Evolutionary conservation across 2,797 vertebrate species (phyloP).

Genomic region (Microctenopoma lineatum): DNA sequence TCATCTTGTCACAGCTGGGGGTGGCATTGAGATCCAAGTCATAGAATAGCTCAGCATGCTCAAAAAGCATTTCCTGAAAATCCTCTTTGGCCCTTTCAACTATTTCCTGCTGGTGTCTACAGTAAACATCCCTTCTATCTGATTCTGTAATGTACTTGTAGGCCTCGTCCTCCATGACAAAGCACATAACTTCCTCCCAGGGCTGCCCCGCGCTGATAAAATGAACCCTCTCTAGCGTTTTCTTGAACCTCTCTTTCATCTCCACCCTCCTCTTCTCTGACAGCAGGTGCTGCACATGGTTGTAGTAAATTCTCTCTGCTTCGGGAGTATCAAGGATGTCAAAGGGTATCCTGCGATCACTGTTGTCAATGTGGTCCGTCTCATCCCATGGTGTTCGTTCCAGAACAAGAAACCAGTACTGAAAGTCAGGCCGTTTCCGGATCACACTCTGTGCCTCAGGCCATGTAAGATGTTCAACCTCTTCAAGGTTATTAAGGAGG

Average conservation of each 20-base stretch:
- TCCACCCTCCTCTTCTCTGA: constrained; percentile 94
- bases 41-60: constrained; percentile 98
- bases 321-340: constrained; percentile 93
- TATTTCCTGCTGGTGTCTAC: constrained; percentile 97
- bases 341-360: constrained; percentile 96
- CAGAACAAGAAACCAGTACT: constrained; percentile 94
- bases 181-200: constrained; percentile 98
- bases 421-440: constrained; percentile 92
- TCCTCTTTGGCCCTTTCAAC: constrained; percentile 99
- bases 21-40: constrained; percentile 99
- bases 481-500: constrained; percentile 93
- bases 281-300: constrained; percentile 95
- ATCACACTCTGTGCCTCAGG: constrained; percentile 92
- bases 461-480: constrained; percentile 95
- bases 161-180: constrained; percentile 97
- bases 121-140: constrained; percentile 96
- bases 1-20: constrained; percentile 99
- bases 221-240: constrained; percentile 96
- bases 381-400: constrained; percentile 97
- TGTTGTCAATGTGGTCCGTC: constrained; percentile 96
- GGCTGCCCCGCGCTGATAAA: constrained; percentile 96
- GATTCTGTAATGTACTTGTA: constrained; percentile 97
- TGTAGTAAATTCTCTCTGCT: constrained; percentile 94
- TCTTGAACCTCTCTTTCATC: constrained; percentile 99
- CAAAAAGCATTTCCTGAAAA: constrained; percentile 99